Base-by-base conservation (phyloP, 1,140 invertebrate genomes). In the Aporrectodea caliginosa region DNA sequence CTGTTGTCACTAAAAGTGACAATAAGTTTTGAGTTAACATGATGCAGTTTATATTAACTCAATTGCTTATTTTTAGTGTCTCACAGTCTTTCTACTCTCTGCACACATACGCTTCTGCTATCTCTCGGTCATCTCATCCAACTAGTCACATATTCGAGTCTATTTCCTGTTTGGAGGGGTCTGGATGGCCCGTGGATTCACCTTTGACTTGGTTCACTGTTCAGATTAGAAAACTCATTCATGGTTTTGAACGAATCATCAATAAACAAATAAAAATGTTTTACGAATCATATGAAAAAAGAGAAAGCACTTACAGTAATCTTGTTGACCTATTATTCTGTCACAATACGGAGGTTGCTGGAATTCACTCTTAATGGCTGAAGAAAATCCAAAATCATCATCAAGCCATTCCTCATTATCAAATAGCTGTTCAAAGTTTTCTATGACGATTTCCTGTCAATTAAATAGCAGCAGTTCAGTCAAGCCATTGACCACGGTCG, bases 351-450 rank as follows among this genome's bases (percentile, higher is more conserved):
- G 43, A 12, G 43, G 43, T 58, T 6, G n/a, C n/a, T n/a, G 43
- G 22, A 58, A 22, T 58, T 58, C 22, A 6, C 43, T 22, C 22
- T 58, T 22, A 58, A 58, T 12, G 43, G 43, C 43, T 12, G 43
- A 58, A 58, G 43, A 58, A 58, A 58, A 58, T 22, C 43, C 43
- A 58, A 58, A 58, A 58, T 58, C 43, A 58, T 58, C 43, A 58
- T 58, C 43, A 6, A 58, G 22, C 43, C 43, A 58, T 58, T 58
- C 43, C 22, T 58, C 43, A 58, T 22, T 58, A 22, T 58, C 22
- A 58, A 22, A 58, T 58, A 58, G 6, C 43, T 58, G 43, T 58
- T 58, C 43, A 58, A 12, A 58, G 43, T 58, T 58, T 6, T 22
- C 43, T 22, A 58, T 12, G 43, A 58, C 6, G 22, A 58, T 22